Evolutionary conservation across 2,888 invertebrate genomes (phyloP).

Genomic region (Dendrolimus houi): DNA sequence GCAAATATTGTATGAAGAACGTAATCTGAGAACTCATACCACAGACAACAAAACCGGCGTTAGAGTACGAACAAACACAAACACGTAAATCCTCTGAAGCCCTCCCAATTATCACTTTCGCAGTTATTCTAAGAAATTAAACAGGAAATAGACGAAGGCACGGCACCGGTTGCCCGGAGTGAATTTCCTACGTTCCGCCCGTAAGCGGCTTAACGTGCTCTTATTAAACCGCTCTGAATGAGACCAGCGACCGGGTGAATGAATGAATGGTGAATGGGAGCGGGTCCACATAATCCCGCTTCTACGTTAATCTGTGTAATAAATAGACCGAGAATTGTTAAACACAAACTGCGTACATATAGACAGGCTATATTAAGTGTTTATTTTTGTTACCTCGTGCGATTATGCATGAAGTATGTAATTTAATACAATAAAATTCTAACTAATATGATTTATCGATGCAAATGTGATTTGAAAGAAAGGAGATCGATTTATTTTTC

Average conservation of each 20-base stretch:
- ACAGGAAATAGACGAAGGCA: background rate
- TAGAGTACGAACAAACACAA: background rate
- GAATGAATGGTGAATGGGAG: slow-evolving; percentile 27
- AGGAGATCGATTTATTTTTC: too few relatives aligned
- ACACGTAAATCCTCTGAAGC: background rate
- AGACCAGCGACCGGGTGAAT: slow-evolving; percentile 26
- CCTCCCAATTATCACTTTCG: background rate
- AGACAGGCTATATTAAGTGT: background rate
- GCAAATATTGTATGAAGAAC: too few relatives aligned
- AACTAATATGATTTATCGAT: too few relatives aligned
- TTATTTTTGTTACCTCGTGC: too few relatives aligned
- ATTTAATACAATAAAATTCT: too few relatives aligned
- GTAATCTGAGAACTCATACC: too few relatives aligned
- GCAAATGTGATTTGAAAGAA: too few relatives aligned
- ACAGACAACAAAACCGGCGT: too few relatives aligned
- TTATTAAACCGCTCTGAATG: slow-evolving; percentile 27
- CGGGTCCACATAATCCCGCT: background rate
- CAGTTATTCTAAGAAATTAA: background rate
- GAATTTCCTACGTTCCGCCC: background rate
- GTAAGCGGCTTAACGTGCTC: background rate
- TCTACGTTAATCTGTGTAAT: background rate
- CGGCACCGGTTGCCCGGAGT: background rate
- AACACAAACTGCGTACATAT: background rate
- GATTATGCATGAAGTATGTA: too few relatives aligned
- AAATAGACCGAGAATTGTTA: background rate